phyloP scores from a whole-genome alignment of 2,797 vertebrate species.

The Rhyacichthys aspro region DNA sequence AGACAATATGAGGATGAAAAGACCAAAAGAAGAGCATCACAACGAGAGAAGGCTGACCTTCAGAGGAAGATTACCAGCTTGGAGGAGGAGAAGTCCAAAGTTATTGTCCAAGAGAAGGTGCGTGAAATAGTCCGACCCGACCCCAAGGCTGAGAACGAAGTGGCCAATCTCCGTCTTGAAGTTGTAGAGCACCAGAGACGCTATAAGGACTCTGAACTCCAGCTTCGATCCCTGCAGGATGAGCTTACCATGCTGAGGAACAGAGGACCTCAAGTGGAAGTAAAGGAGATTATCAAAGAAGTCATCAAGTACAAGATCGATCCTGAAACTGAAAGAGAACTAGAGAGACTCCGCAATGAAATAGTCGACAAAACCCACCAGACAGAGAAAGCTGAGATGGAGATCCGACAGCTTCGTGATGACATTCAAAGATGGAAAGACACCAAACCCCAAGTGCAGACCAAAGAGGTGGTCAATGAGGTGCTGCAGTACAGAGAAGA shows the following conservation, averaged over 20 bases:
- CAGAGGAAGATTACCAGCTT: constrained; percentile 88
- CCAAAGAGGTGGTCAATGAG: constrained; percentile 94
- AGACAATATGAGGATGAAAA: constrained; percentile 90
- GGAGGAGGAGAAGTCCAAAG: constrained; percentile 91
- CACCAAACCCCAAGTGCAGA: constrained; percentile 92
- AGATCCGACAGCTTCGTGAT: constrained; percentile 91
- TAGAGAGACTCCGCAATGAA: constrained; percentile 92
- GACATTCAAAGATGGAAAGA: constrained; percentile 93
- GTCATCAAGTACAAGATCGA: constrained; percentile 97
- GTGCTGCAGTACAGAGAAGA: constrained; percentile 93
- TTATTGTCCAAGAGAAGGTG: constrained; percentile 93
- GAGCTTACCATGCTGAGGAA: constrained; percentile 85
- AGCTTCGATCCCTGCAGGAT: constrained; percentile 84
- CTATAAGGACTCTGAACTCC: constrained; percentile 84
- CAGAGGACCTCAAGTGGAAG: constrained; percentile 90
- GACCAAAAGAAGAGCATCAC: constrained; percentile 80
- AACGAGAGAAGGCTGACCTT: constrained; percentile 88
- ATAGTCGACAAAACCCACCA: constrained; percentile 92
- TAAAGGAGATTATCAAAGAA: constrained; percentile 94
- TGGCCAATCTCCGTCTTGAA: constrained; percentile 93
- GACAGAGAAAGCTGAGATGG: constrained; percentile 89
- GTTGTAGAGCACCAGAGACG: constrained; percentile 92
- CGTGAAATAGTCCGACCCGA: constrained; percentile 95
- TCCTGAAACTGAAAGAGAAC: constrained; percentile 90
- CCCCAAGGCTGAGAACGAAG: constrained; percentile 93